These are phyloP conservation scores for Fringilla coelebs DNA, from an alignment of 2,797 vertebrate genomes.

Conservation along the genomic window DNA sequence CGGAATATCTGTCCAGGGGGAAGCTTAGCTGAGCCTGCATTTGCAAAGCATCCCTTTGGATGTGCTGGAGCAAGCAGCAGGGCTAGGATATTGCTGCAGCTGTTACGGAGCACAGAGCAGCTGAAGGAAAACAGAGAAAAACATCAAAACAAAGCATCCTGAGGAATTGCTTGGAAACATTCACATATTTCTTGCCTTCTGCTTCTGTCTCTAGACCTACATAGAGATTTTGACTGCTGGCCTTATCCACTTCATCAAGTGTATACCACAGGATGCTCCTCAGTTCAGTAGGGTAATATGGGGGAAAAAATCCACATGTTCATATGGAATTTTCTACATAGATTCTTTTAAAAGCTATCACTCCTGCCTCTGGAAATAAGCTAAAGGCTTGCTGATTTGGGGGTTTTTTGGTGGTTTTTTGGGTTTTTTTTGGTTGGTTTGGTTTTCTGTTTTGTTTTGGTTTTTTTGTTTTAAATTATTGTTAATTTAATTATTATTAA, in stretches of 20 bases:
- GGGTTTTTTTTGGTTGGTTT: not conserved
- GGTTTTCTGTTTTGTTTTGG: not conserved
- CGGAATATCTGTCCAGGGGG: not conserved
- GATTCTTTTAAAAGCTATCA: not conserved
- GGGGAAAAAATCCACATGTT: not conserved
- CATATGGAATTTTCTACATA: not conserved
- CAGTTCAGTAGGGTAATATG: not conserved
- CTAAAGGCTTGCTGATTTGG: not conserved
- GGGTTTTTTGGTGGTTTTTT: not conserved
- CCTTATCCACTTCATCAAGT: not conserved
- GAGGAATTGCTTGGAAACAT: not conserved
- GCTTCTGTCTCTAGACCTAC: not conserved
- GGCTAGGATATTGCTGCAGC: not conserved
- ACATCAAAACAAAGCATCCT: not conserved
- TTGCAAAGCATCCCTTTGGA: not conserved
- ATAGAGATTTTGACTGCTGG: not conserved
- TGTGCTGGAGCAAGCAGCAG: not conserved
- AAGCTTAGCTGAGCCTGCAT: not conserved
- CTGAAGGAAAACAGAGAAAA: not conserved
- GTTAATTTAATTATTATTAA: no score
- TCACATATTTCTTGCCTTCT: not conserved
- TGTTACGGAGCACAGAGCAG: rapidly evolving
- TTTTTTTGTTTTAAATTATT: not conserved
- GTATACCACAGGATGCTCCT: not conserved
- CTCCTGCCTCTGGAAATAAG: not conserved